Percentiles rank a stretch among this genome's conserved stretches.
Conservation (phyloP, 2,888 invertebrate species). For the Laspeyria flexula region DNA sequence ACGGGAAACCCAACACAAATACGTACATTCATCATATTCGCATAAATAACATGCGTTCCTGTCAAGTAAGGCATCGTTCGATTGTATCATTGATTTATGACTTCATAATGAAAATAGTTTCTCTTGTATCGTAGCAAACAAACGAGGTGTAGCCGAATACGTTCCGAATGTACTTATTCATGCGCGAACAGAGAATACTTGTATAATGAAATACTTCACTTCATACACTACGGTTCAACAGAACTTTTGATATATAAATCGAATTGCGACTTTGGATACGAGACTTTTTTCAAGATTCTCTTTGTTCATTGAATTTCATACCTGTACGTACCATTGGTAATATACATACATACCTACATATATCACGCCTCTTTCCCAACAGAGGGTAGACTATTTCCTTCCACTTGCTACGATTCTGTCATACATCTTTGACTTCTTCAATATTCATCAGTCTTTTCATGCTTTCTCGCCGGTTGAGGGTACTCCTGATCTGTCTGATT, state of each 20-base stretch:
- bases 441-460: no score
- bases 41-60: slow-evolving; percentile 73
- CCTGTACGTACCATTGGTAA: neutral
- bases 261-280: slow-evolving; percentile 39
- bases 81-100: slow-evolving; percentile 82
- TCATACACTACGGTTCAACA: slow-evolving; percentile 22
- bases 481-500: no score
- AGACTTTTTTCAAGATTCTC: slow-evolving; percentile 29
- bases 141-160: slow-evolving; percentile 48
- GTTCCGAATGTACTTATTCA: slow-evolving; percentile 54
- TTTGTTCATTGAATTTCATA: slow-evolving; percentile 25
- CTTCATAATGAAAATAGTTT: slow-evolving; percentile 82
- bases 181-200: slow-evolving; percentile 54
- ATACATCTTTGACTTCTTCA: no score
- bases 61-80: slow-evolving; percentile 71
- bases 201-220: slow-evolving; percentile 57
- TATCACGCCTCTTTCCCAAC: no score
- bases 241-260: slow-evolving; percentile 41
- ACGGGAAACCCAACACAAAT: slow-evolving; percentile 45
- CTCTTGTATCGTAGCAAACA: slow-evolving; percentile 55
- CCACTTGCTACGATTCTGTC: no score
- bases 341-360: no score
- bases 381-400: no score
- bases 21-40: slow-evolving; percentile 70
- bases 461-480: no score